Conservation (phyloP, 2,113 vertebrate species). For the Bos indicus region DNA sequence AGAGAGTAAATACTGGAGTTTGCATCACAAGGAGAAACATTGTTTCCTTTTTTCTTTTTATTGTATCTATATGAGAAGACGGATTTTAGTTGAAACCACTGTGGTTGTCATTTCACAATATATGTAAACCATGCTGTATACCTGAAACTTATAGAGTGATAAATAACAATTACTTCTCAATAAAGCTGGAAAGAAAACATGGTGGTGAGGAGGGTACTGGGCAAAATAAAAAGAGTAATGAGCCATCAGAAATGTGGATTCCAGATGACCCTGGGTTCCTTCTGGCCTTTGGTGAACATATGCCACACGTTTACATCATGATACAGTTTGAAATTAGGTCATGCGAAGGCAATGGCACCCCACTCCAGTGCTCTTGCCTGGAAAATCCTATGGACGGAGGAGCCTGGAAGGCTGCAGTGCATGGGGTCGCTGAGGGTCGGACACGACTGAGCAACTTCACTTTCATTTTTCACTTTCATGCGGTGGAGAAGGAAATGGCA, state of each 20-base stretch:
- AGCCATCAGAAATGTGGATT: neutral
- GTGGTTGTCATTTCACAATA: neutral
- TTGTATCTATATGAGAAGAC: neutral
- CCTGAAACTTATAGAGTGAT: neutral
- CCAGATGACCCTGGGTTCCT: neutral
- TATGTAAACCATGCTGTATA: neutral
- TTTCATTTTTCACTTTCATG: too few species aligned
- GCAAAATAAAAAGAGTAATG: neutral
- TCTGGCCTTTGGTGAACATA: neutral
- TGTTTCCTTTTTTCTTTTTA: neutral
- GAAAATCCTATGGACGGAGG: too few species aligned
- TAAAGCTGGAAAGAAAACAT: neutral
- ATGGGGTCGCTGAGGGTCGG: too few species aligned
- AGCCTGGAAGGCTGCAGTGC: too few species aligned
- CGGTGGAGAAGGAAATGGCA: too few species aligned
- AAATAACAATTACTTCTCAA: neutral
- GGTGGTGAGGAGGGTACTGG: neutral
- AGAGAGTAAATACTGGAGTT: neutral
- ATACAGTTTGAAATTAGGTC: neutral
- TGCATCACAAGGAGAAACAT: neutral
- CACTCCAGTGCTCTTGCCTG: too few species aligned
- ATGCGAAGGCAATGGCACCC: too few species aligned
- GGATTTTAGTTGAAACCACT: neutral
- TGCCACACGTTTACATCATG: neutral
- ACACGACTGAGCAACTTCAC: too few species aligned